phyloP scores from a whole-genome alignment of 2,797 vertebrate genomes.

The Rhabdomys pumilio region DNA sequence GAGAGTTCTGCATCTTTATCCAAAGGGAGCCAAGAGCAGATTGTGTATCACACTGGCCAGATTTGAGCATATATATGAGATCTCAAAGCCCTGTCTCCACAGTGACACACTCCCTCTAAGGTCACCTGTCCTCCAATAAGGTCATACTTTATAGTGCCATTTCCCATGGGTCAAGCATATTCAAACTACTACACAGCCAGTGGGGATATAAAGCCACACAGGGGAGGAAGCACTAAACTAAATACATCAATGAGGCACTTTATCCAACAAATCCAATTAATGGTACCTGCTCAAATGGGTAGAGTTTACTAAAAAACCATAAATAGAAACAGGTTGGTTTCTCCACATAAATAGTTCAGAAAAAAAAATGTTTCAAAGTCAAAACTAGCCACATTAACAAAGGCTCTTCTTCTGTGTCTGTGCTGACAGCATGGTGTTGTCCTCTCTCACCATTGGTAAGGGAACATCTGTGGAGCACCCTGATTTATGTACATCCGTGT shows the following conservation, averaged over 20 bases:
- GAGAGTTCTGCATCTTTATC: no score
- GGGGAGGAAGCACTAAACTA: not conserved
- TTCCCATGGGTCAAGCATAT: no score
- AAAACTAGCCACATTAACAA: not conserved
- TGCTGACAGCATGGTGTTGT: not conserved
- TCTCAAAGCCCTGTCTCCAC: no score
- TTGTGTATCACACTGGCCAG: no score
- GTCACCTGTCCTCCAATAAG: no score
- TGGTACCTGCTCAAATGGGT: not conserved
- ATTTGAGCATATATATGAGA: no score
- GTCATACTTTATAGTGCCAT: no score
- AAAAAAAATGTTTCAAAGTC: not conserved
- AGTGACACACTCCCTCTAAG: no score
- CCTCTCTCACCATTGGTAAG: not conserved
- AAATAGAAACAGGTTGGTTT: not conserved
- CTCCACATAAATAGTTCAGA: not conserved
- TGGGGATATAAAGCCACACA: conserved; percentile 14
- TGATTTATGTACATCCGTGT: not conserved
- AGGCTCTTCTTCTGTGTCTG: not conserved
- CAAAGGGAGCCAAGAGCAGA: no score
- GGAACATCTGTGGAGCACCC: not conserved
- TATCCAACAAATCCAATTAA: conserved; percentile 16
- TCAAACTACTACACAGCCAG: not conserved
- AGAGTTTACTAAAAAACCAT: not conserved
- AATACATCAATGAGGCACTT: not conserved